A percentile compares a stretch with the other conserved stretches of the same genome.
phyloP scores from a whole-genome alignment of 2,113 vertebrate genomes.

The Edolisoma coerulescens region DNA sequence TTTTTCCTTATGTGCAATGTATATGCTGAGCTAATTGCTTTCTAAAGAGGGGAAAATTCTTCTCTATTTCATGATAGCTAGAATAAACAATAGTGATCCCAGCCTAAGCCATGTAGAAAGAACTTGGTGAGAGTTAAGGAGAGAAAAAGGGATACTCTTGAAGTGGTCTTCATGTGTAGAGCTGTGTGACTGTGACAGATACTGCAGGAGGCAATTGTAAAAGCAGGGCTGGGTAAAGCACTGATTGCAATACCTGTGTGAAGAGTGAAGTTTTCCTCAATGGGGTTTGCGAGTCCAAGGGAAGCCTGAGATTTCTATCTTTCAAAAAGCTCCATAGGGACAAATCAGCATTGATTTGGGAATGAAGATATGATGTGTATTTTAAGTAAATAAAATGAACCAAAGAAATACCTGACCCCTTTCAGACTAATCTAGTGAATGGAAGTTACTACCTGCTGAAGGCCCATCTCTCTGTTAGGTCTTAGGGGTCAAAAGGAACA shows the following conservation, averaged over 20 bases:
- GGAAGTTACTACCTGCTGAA: not conserved
- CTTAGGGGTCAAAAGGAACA: not conserved
- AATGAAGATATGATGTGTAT: not conserved
- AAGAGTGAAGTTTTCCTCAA: not conserved
- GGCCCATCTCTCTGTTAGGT: not conserved
- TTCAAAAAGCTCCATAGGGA: not conserved
- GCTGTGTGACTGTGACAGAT: not conserved
- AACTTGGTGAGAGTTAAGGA: not conserved
- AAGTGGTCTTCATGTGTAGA: not conserved
- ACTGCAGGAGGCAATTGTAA: not conserved
- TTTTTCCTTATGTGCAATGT: not conserved
- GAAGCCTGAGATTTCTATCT: not conserved
- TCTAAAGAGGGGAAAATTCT: not conserved
- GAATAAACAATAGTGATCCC: not conserved
- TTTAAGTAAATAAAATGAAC: not conserved
- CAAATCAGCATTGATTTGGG: fast-evolving
- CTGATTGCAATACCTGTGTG: not conserved
- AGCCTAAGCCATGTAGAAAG: not conserved
- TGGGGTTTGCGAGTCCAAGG: not conserved
- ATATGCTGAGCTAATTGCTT: not conserved
- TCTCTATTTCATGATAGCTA: not conserved
- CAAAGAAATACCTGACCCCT: not conserved
- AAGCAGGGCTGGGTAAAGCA: not conserved
- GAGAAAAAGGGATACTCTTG: not conserved
- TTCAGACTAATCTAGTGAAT: not conserved